Evolutionary conservation across 2,888 invertebrate genomes (phyloP).

Genomic region (Xiphydria camelus): DNA sequence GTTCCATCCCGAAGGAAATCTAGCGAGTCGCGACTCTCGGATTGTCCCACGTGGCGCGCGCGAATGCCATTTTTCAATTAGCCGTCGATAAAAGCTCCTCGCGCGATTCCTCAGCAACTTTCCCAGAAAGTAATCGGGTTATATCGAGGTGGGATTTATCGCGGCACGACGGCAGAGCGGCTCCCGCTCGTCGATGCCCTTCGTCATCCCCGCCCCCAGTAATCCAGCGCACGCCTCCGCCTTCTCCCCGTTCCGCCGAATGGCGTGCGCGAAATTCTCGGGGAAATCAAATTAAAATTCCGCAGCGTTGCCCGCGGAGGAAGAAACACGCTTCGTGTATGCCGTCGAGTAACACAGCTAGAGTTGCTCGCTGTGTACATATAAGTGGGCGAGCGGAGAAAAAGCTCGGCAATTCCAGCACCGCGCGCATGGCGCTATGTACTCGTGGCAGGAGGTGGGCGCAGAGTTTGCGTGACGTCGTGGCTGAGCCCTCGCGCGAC

Average conservation of each 20-base stretch:
- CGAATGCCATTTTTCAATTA: conserved; percentile 27
- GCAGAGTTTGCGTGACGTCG: too few species aligned
- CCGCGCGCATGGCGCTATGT: too few species aligned
- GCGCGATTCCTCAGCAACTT: conserved; percentile 8
- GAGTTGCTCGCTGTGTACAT: too few species aligned
- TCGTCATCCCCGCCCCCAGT: background rate
- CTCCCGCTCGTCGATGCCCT: background rate
- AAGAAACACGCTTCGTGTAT: too few species aligned
- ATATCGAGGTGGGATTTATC: conserved; percentile 26
- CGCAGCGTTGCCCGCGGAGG: conserved; percentile 32
- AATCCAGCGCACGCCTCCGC: background rate
- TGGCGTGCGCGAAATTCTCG: background rate
- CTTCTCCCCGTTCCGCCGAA: background rate
- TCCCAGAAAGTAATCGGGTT: conserved; percentile 22
- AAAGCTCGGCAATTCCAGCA: too few species aligned
- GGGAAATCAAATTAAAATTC: conserved; percentile 36
- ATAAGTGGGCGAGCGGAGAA: too few species aligned
- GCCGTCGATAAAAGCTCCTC: conserved; percentile 20
- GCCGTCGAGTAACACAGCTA: too few species aligned
- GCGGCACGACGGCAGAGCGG: conserved; percentile 5
- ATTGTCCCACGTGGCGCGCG: too few species aligned
- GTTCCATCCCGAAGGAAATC: too few species aligned
- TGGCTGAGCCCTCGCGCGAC: too few species aligned
- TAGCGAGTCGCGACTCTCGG: too few species aligned
- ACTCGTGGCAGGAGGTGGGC: too few species aligned